phyloP scores from a whole-genome alignment of 2,888 invertebrate species.

The Xestia xanthographa region DNA sequence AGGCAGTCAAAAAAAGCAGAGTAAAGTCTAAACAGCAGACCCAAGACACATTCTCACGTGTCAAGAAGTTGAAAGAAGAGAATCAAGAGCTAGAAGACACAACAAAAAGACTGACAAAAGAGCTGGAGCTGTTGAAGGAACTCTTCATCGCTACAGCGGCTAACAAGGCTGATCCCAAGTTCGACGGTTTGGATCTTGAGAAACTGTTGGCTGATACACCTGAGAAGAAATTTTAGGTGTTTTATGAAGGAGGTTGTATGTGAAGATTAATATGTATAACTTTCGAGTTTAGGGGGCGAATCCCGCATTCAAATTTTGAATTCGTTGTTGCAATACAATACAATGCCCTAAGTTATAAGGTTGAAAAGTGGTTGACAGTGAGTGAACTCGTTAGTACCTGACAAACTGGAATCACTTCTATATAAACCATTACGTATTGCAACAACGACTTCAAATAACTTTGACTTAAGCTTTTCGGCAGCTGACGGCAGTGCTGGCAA shows the following conservation, averaged over 20 bases:
- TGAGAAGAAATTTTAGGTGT: conserved; percentile 31
- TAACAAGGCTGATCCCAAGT: conserved; percentile 45
- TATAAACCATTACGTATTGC: too few species aligned
- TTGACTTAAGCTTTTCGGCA: too few species aligned
- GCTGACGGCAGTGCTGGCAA: too few species aligned
- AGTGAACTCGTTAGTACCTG: too few species aligned
- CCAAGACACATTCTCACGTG: conserved; percentile 50
- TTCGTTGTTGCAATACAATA: too few species aligned
- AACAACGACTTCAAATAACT: too few species aligned
- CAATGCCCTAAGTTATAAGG: too few species aligned
- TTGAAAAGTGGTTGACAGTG: too few species aligned
- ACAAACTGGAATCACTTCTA: too few species aligned
- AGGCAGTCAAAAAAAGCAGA: conserved; percentile 63
- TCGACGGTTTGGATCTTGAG: conserved; percentile 55
- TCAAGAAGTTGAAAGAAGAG: conserved; percentile 54
- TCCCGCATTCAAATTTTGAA: background rate
- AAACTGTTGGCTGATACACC: conserved; percentile 55
- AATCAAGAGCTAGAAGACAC: conserved; percentile 57
- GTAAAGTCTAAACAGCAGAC: conserved; percentile 56
- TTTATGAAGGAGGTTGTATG: background rate
- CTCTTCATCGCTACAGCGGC: conserved; percentile 57
- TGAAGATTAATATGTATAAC: conserved; percentile 3
- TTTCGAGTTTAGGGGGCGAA: background rate
- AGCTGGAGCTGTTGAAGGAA: conserved; percentile 50
- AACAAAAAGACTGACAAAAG: conserved; percentile 55